These are phyloP conservation scores for Gyps fulvus DNA, from an alignment of 2,113 vertebrate genomes.

Conservation along the genomic window DNA sequence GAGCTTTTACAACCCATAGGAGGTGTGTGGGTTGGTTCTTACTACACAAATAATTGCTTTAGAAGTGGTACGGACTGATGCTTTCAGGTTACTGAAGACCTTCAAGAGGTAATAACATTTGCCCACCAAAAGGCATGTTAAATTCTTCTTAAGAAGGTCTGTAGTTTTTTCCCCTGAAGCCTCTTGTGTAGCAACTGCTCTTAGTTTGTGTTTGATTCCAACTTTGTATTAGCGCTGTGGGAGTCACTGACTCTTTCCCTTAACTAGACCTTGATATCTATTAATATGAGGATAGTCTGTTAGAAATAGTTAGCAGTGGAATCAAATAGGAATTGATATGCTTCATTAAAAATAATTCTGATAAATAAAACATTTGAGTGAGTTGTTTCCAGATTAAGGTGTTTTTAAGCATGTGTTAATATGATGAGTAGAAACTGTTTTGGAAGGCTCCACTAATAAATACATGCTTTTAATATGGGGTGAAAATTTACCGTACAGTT, in stretches of 20 bases:
- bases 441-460: background rate
- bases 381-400: background rate
- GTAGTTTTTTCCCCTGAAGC: accelerated
- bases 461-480: background rate
- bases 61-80: background rate
- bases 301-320: background rate
- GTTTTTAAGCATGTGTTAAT: background rate
- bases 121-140: background rate
- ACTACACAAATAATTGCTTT: background rate
- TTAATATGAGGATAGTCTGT: background rate
- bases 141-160: background rate
- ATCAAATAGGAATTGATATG: background rate
- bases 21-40: background rate
- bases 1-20: background rate
- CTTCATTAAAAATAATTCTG: slow-evolving; percentile 4
- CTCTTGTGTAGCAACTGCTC: background rate
- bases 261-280: background rate
- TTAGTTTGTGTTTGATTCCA: background rate
- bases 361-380: background rate
- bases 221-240: background rate
- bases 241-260: background rate
- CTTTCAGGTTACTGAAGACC: background rate
- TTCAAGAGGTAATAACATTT: background rate
- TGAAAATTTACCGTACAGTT: background rate
- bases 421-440: background rate